Evolutionary conservation across 2,113 vertebrate species (phyloP).

Genomic region (Motacilla alba): DNA sequence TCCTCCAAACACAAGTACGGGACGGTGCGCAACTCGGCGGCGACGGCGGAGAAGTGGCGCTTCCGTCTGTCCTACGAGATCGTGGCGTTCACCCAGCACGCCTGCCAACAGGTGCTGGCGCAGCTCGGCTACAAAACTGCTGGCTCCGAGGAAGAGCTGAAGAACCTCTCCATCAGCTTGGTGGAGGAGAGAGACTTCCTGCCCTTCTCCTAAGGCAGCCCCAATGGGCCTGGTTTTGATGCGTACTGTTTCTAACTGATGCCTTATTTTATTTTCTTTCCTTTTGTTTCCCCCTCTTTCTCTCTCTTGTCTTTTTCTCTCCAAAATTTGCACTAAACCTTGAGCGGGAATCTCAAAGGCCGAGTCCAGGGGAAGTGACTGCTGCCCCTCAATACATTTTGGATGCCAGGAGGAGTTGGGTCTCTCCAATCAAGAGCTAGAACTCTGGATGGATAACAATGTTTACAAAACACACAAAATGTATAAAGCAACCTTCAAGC

Average conservation of each 20-base stretch:
- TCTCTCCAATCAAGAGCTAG: constrained; percentile 52
- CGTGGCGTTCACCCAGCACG: constrained; percentile 90
- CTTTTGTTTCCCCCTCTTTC: not conserved
- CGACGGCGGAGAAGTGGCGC: constrained; percentile 93
- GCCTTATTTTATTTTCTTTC: constrained; percentile 80
- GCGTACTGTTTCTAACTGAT: constrained; percentile 83
- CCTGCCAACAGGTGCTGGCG: constrained; percentile 86
- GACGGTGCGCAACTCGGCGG: constrained; percentile 91
- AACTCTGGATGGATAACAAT: constrained; percentile 69
- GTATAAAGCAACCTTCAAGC: constrained; percentile 59
- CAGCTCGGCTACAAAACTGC: constrained; percentile 91
- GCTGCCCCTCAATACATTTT: constrained; percentile 21
- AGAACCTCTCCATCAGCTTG: constrained; percentile 88
- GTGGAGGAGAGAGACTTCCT: constrained; percentile 92
- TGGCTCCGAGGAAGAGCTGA: constrained; percentile 86
- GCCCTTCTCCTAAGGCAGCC: constrained; percentile 86
- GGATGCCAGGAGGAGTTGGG: constrained; percentile 31
- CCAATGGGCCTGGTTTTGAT: constrained; percentile 73
- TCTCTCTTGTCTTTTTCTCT: constrained; percentile 52
- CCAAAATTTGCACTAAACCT: constrained; percentile 88
- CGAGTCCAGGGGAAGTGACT: not conserved
- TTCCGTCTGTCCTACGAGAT: constrained; percentile 93
- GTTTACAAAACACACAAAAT: constrained; percentile 76
- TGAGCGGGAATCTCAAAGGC: constrained; percentile 52
- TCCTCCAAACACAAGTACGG: constrained; percentile 94